These are phyloP conservation scores for Pecten maximus DNA, from an alignment of 2,888 invertebrate genomes.

Conservation along the genomic window DNA sequence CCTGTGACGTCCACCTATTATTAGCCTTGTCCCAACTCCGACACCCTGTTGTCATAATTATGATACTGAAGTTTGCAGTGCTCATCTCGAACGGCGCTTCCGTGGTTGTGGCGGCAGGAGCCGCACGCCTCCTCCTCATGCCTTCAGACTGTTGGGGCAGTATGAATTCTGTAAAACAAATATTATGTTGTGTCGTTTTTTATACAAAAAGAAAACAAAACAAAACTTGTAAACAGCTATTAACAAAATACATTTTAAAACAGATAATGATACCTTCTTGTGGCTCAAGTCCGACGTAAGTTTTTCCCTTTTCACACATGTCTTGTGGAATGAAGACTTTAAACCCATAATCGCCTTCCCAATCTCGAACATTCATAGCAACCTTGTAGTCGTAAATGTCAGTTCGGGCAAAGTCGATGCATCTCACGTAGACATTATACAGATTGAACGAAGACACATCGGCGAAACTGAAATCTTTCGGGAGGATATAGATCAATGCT, in stretches of 20 bases:
- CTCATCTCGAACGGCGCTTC: constrained; percentile 30
- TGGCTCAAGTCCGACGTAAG: constrained; percentile 46
- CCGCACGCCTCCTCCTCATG: neutral
- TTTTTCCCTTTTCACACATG: constrained; percentile 28
- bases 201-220: constrained; percentile 20
- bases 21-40: constrained; percentile 41
- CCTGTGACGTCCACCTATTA: constrained; percentile 45
- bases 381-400: neutral
- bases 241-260: neutral
- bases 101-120: neutral
- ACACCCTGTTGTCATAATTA: constrained; percentile 52
- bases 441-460: neutral
- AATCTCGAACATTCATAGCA: neutral
- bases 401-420: neutral
- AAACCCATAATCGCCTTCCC: constrained; percentile 43
- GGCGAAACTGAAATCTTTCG: constrained; percentile 30
- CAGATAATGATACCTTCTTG: constrained; percentile 39
- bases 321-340: constrained; percentile 46
- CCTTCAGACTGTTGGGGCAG: neutral
- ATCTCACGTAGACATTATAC: neutral
- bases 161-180: neutral
- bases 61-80: constrained; percentile 44
- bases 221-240: too few species aligned
- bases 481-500: constrained; percentile 42
- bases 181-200: too few species aligned